Evolutionary conservation across 2,888 invertebrate genomes (phyloP).

Genomic region (Allygus modestus): DNA sequence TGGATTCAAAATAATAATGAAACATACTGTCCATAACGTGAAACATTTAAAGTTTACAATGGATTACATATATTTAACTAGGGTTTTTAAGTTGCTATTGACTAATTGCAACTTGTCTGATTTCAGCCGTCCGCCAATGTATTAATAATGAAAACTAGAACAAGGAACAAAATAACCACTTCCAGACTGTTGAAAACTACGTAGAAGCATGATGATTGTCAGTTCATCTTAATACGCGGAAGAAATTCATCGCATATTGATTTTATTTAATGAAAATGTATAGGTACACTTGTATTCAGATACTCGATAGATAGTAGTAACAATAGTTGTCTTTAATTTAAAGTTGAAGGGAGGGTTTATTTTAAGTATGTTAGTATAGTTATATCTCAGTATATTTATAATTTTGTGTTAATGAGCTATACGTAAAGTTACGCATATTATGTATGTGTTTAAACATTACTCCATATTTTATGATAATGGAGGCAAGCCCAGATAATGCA

Average conservation of each 20-base stretch:
- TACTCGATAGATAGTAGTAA: constrained; percentile 7
- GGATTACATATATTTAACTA: too few species aligned
- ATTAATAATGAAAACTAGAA: not conserved
- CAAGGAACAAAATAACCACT: constrained; percentile 12
- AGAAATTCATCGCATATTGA: not conserved
- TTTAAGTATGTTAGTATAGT: constrained; percentile 3
- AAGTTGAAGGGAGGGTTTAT: constrained; percentile 25
- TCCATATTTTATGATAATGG: constrained; percentile 15
- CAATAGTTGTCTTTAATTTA: constrained; percentile 14
- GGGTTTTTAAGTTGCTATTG: too few species aligned
- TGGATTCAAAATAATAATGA: too few species aligned
- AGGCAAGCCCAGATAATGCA: constrained; percentile 32
- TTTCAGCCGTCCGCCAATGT: constrained; percentile 25
- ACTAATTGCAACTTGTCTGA: not conserved
- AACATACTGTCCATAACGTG: too few species aligned
- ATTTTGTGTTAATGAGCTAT: constrained; percentile 28
- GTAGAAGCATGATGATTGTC: not conserved
- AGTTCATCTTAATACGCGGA: not conserved
- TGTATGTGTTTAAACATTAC: constrained; percentile 21
- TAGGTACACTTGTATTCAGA: constrained; percentile 15
- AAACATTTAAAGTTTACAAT: too few species aligned
- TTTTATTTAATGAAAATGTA: constrained; percentile 10
- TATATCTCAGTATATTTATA: not conserved
- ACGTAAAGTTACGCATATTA: constrained; percentile 38
- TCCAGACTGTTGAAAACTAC: not conserved